A percentile compares a stretch with the other conserved stretches of the same genome.
Conservation (phyloP, 2,797 vertebrate genomes). For the Acanthiza pusilla region DNA sequence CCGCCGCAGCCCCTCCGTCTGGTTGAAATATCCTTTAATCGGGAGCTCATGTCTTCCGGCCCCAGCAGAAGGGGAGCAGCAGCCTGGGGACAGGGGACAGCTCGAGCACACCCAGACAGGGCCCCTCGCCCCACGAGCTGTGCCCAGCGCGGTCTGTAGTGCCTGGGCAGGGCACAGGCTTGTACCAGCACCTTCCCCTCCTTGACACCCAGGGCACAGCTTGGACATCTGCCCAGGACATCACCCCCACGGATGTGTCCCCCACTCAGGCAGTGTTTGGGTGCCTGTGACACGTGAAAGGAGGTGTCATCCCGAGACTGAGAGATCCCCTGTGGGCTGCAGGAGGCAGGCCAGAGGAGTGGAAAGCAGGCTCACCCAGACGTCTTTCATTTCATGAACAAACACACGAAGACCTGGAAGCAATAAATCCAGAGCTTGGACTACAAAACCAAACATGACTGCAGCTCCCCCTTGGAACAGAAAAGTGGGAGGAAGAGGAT, state of each 20-base stretch:
- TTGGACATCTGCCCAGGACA: not conserved
- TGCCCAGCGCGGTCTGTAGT: not conserved
- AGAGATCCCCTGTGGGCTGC: not conserved
- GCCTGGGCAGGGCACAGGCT: rapidly evolving
- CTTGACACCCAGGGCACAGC: not conserved
- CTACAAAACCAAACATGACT: conserved; percentile 27
- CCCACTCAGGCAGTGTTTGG: not conserved
- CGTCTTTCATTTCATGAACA: conserved; percentile 18
- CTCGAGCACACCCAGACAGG: rapidly evolving
- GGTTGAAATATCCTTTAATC: conserved; percentile 8
- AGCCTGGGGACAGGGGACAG: not conserved
- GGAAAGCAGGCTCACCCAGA: not conserved
- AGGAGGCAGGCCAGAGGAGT: not conserved
- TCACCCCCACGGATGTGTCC: rapidly evolving
- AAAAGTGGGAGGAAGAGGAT: not conserved
- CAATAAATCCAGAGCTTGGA: conserved; percentile 48
- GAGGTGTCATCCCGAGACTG: rapidly evolving
- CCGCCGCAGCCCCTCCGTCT: not conserved
- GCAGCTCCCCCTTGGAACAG: not conserved
- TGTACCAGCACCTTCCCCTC: not conserved
- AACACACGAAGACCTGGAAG: conserved; percentile 54
- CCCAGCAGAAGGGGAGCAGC: not conserved
- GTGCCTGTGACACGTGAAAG: not conserved
- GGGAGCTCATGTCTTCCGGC: conserved; percentile 7
- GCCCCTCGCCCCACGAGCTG: not conserved